Base-by-base conservation (phyloP, 2,113 vertebrate species). In the Ctenomys sociabilis region DNA sequence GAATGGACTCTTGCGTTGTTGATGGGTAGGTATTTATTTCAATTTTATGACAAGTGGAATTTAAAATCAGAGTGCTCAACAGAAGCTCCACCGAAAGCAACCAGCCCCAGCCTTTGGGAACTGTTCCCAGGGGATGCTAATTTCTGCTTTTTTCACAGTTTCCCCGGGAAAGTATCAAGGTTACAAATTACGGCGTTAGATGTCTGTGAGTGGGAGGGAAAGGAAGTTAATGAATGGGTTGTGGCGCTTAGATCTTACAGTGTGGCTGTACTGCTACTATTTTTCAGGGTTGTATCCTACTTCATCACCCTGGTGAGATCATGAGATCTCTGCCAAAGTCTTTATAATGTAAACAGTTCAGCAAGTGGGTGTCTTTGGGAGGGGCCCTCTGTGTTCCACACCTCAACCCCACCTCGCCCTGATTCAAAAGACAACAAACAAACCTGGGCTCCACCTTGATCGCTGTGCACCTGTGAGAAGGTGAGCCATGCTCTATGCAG, bases 341-440 rank as follows among this genome's bases (percentile, higher is more conserved):
- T 94, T 97, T 94, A 96, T 81, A 97, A 98, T 93, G 97, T 97
- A 95, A 97, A 95, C 88, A 95, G 78, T 93, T 97, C 96, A 97
- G 95, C 4, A 0, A 91, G 61, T 97, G 84, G 64, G 95, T 40
- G 87, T 80, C 93, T 96, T 63, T 19, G 95, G 97, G 97, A 98
- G 97, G 91, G 86, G 95, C 37, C 32, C 75, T 90, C 88, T 28
- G 63, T 88, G 91, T 90, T 90, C 90, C 68, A 49, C 32, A 54
- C 70, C 84, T n/a, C 13, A 91, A 17, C 80, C 88, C 94, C 97
- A 96, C 93, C 97, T 98, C 88, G 72, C 57, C 84, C 54, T 59
- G 49, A 73, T 59, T 95, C 93, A 61, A 97, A 96, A 96, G 96
- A 97, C 97, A 97, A 97, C 96, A 93, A 91, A 92, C 95, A 92